Percentiles rank a stretch among this genome's conserved stretches.
phyloP scores from a whole-genome alignment of 2,113 vertebrate species.

The Pardalotus punctatus region DNA sequence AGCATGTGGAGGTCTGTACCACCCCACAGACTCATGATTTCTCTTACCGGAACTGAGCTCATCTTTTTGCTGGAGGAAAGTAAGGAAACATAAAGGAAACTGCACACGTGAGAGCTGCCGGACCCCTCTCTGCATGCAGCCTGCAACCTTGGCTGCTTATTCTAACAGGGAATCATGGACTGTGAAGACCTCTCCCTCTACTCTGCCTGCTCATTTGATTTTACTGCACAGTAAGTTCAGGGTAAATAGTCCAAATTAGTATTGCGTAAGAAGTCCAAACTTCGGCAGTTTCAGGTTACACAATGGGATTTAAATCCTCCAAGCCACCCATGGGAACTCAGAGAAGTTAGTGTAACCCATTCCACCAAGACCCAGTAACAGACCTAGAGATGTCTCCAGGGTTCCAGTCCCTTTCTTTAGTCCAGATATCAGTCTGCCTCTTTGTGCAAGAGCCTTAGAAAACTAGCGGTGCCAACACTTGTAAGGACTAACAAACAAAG shows the following conservation, averaged over 20 bases:
- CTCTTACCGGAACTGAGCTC: not conserved
- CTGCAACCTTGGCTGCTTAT: not conserved
- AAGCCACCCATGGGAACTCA: not conserved
- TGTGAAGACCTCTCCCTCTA: not conserved
- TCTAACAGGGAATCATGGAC: not conserved
- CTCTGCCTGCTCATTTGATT: not conserved
- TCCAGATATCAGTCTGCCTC: not conserved
- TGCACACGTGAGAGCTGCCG: rapidly evolving
- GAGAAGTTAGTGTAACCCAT: not conserved
- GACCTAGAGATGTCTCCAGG: not conserved
- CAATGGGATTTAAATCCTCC: not conserved
- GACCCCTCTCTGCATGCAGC: not conserved
- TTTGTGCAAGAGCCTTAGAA: not conserved
- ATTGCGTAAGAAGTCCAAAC: not conserved
- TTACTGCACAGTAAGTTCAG: not conserved
- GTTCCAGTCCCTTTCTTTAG: not conserved
- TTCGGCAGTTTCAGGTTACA: not conserved
- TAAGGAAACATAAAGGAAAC: not conserved
- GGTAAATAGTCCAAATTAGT: not conserved
- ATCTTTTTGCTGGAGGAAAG: not conserved
- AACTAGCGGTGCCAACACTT: not conserved
- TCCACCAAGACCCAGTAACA: not conserved
- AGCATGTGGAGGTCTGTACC: not conserved
- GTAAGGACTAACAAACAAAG: not conserved
- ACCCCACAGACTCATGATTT: not conserved